A percentile compares a stretch with the other conserved stretches of the same genome.
phyloP scores from a whole-genome alignment of 2,797 vertebrate genomes.

The Chloroceryle amazona region DNA sequence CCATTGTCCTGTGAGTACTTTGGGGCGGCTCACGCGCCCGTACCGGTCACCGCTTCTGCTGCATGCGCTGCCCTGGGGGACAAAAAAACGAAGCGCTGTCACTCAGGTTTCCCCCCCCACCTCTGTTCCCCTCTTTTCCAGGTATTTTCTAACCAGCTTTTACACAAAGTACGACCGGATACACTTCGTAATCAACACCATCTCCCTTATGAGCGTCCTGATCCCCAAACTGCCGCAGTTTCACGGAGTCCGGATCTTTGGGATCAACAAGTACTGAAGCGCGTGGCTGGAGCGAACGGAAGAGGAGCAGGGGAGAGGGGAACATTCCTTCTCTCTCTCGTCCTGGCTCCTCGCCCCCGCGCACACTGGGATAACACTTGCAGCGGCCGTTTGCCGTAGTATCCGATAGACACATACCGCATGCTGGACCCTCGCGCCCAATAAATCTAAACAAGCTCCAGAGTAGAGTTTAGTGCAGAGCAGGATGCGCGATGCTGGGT shows the following conservation, averaged over 20 bases:
- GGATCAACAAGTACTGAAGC: conserved; percentile 96
- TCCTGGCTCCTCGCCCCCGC: background rate
- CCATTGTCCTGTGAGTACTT: conserved; percentile 93
- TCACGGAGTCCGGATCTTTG: conserved; percentile 95
- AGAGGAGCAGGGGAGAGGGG: background rate
- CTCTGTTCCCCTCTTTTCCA: conserved; percentile 56
- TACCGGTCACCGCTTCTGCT: background rate
- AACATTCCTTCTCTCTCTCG: background rate
- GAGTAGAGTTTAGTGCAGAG: conserved; percentile 63
- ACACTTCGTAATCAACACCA: conserved; percentile 96
- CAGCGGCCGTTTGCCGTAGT: conserved; percentile 43
- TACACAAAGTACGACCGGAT: conserved; percentile 96
- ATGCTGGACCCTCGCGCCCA: conserved; percentile 67
- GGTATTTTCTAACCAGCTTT: conserved; percentile 98
- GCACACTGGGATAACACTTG: conserved; percentile 17
- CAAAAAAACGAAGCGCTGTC: fast-evolving
- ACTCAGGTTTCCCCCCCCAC: background rate
- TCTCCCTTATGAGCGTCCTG: conserved; percentile 90
- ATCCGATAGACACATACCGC: conserved; percentile 51
- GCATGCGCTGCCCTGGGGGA: background rate
- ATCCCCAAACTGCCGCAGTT: conserved; percentile 98
- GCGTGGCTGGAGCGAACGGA: background rate
- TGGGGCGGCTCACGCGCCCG: fast-evolving
- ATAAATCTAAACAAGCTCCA: conserved; percentile 62
- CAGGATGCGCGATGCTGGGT: background rate